These are phyloP conservation scores for Stenchaetothrips biformis DNA, from an alignment of 2,888 invertebrate genomes.

Conservation along the genomic window DNA sequence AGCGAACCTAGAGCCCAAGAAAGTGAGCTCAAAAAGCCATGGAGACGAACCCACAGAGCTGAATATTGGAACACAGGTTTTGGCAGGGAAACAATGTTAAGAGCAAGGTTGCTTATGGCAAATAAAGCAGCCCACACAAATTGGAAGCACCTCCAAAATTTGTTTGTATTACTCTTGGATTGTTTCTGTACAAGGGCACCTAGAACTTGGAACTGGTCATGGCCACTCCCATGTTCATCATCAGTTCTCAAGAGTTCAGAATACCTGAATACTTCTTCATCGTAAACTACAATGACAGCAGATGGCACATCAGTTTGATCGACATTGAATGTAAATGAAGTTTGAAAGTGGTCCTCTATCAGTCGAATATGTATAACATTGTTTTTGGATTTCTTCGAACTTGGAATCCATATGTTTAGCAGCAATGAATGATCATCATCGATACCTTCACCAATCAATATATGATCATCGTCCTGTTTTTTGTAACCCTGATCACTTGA, in stretches of 20 bases:
- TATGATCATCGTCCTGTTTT: not conserved
- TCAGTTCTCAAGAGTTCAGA: not conserved
- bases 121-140: not conserved
- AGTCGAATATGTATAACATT: not conserved
- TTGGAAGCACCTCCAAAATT: not conserved
- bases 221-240: not conserved
- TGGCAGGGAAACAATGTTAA: not conserved
- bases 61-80: not conserved
- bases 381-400: not conserved
- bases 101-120: not conserved
- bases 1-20: not conserved
- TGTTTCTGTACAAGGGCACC: not conserved
- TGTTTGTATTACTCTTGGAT: not conserved
- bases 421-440: not conserved
- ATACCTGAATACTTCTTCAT: not conserved
- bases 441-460: not conserved
- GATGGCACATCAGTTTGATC: not conserved
- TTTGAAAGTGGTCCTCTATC: not conserved
- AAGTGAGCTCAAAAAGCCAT: not conserved
- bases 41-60: not conserved
- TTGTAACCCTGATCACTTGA: not conserved
- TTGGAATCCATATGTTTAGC: not conserved
- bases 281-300: not conserved
- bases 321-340: not conserved
- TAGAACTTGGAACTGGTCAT: not conserved